Base-by-base conservation (phyloP, 2,888 invertebrate genomes). In the Drosophila gaucha region DNA sequence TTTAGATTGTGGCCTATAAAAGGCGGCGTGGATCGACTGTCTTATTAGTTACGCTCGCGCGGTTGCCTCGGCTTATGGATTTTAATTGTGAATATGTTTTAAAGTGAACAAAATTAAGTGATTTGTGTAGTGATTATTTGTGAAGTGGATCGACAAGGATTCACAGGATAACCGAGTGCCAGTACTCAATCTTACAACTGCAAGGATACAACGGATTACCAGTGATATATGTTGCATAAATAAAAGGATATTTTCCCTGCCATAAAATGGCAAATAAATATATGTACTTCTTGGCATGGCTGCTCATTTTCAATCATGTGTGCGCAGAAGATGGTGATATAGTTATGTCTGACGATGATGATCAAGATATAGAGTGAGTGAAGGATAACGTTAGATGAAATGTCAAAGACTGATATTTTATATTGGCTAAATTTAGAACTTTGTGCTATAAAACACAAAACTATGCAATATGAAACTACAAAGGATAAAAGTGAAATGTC, bases 311-410 rank as follows among this genome's bases (percentile, higher is more conserved):
- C 1, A 50, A 46, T 43, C 26, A 52, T 43, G 70, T 65, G 1
- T 51, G 35, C 28, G 78, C 78, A 31, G 67, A 80, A 20, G 68
- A 78, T n/a, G 85, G 74, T 5, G 85, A 88, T 55, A 44, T 88
- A 33, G 41, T 88, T n/a, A 84, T 80, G 74, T 56, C 52, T 0
- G 74, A 84, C 14, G 76, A 70, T 6, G 84, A 88, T 16, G 85
- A 83, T 51, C 43, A 64, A 33, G 65, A 55, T n/a, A 58, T 88
- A 24, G 57, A 88, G 84, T 85, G 64, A 85, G 84, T 67, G 56
- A 20, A 38, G 35, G 1, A 9, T 26, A 14, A 43, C 6, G 14
- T 43, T 24, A 14, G 5, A 10, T 10, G 10, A 26, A 26, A 26
- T 14, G 28, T 9, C 28, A 28, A 28, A 28, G 9, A 9, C 3